Evolutionary conservation across 92 coral and sea anemone species (phyloP), one percentile per base, ranked within the genome.

Genomic region (Epizoanthus rinbou): DNA sequence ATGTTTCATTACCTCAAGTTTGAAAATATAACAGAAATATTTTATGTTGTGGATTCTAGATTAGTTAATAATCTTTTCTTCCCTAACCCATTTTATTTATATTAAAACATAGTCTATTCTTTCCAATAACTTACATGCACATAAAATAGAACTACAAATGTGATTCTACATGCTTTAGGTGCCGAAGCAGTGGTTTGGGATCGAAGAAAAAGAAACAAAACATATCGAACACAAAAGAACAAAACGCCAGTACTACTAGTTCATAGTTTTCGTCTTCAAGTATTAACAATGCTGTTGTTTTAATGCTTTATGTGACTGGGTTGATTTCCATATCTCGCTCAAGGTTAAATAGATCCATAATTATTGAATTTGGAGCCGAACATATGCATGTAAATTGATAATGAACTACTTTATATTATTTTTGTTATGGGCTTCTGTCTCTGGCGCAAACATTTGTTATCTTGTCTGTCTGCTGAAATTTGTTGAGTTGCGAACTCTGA

Each of bases 21-120:
- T 41, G 57, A 22, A 59, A 59, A 76, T 76, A 18, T 76, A 76
- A 76, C 39, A 57, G 69, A 63, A 78, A 62, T 78, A 35, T 78
- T 78, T 60, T 69, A 78, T 56, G 39, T 56, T 37, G 63, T 62
- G 23, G 37, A 53, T 78, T 14, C 47, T 8, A 78, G 71, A 78
- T 65, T 78, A 41, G 62, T 78, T 78, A 57, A 59, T 43, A 69
- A 78, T 69, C 82, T 78, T 78, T 58, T 78, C 23, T 5, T 16
- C 39, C n/a, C 6, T 25, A 67, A 28, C 0, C 45, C 73, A 13
- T 41, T 14, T 22, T 19, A 28, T 23, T 78, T 23, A 57, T 60
- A 78, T 59, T 45, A 21, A 33, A 37, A 45, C 54, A 11, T 10
- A 50, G 41, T 18, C 21, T n/a, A 41, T 41, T 28, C 31, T 0